These are phyloP conservation scores for Hetaerina americana DNA, from an alignment of 1,140 invertebrate species.

Conservation along the genomic window DNA sequence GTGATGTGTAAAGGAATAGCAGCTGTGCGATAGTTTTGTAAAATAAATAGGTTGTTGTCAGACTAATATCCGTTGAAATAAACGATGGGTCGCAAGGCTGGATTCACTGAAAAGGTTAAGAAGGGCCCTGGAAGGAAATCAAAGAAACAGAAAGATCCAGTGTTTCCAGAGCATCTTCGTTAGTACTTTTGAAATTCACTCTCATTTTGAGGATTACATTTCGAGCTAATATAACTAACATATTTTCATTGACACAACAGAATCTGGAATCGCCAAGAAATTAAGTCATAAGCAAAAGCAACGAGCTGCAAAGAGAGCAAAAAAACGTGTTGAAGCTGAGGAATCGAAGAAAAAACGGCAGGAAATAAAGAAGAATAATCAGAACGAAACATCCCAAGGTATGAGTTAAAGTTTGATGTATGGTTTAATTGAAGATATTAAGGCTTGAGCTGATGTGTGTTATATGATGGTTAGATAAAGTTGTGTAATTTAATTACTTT, in stretches of 20 bases:
- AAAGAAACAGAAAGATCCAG: slow-evolving; percentile 67
- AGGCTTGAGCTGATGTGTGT: too few relatives aligned
- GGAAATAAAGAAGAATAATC: slow-evolving; percentile 27
- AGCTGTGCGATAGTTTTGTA: too few relatives aligned
- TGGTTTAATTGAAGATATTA: too few relatives aligned
- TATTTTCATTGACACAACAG: too few relatives aligned
- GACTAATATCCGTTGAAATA: not conserved
- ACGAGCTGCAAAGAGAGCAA: slow-evolving; percentile 42
- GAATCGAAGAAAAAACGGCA: slow-evolving; percentile 25
- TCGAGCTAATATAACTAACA: slow-evolving; percentile 16
- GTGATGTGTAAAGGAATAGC: too few relatives aligned
- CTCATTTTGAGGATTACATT: slow-evolving; percentile 8
- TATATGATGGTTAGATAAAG: too few relatives aligned
- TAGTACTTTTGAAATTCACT: slow-evolving; percentile 25
- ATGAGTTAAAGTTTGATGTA: slow-evolving; percentile 9
- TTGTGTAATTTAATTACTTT: too few relatives aligned
- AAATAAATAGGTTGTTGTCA: too few relatives aligned
- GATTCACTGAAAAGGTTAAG: slow-evolving; percentile 55
- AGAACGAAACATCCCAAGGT: slow-evolving; percentile 11
- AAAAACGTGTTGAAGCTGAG: slow-evolving; percentile 36
- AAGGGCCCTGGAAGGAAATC: slow-evolving; percentile 72
- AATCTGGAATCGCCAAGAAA: slow-evolving; percentile 37
- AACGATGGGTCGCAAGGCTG: slow-evolving; percentile 75
- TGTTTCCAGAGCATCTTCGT: slow-evolving; percentile 42
- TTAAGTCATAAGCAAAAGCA: slow-evolving; percentile 55